Evolutionary conservation across 2,113 vertebrate genomes (phyloP).

Genomic region (Oncorhynchus mykiss): DNA sequence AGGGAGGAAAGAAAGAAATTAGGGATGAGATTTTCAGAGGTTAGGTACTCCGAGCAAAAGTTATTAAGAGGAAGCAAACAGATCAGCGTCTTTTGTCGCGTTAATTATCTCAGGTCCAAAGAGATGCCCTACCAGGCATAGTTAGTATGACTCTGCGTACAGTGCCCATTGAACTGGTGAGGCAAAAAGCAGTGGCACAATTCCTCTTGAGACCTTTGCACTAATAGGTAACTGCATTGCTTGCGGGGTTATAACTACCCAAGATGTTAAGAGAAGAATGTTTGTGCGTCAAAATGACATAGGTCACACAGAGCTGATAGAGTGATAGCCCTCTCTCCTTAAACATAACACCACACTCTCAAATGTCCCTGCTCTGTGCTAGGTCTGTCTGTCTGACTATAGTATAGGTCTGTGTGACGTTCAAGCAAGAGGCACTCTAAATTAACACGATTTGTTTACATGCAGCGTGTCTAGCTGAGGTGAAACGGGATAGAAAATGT

Average conservation of each 20-base stretch:
- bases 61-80: neutral
- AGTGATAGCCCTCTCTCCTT: neutral
- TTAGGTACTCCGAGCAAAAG: neutral
- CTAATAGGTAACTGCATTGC: no score
- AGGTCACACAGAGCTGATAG: no score
- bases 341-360: slow-evolving; percentile 46
- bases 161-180: neutral
- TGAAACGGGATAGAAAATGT: no score
- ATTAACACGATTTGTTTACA: neutral
- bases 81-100: no score
- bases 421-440: neutral
- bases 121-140: neutral
- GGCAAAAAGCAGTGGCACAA: neutral
- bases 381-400: neutral
- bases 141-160: neutral
- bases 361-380: slow-evolving; percentile 45
- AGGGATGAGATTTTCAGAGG: neutral
- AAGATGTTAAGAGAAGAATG: neutral
- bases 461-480: neutral
- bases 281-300: neutral
- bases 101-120: neutral
- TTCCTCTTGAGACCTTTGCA: no score
- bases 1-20: neutral
- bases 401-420: neutral
- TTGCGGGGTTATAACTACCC: no score